These are phyloP conservation scores for Pocillopora verrucosa DNA, from an alignment of 64 coral and sea anemone genomes.

Conservation along the genomic window DNA sequence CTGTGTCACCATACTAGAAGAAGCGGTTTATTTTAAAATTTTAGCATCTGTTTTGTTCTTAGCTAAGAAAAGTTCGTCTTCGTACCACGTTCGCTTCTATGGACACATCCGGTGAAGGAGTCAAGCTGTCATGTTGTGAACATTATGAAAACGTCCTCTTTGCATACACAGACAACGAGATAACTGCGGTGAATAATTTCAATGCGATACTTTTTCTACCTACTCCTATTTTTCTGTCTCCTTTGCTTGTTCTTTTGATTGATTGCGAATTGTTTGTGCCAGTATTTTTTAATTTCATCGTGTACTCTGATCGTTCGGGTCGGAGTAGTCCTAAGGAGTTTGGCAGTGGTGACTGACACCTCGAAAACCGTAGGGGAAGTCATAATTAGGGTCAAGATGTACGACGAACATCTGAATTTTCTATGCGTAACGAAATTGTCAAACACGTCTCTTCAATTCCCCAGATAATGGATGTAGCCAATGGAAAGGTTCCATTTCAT, in stretches of 20 bases:
- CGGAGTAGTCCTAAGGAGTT: too few relatives aligned
- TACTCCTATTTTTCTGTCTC: too few relatives aligned
- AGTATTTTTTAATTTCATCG: too few relatives aligned
- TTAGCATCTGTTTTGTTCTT: neutral
- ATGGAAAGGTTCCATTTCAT: conserved; percentile 50
- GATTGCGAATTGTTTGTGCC: too few relatives aligned
- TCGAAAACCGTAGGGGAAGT: too few relatives aligned
- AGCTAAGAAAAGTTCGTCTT: conserved; percentile 64
- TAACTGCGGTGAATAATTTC: conserved; percentile 26
- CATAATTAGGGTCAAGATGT: too few relatives aligned
- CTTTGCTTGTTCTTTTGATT: too few relatives aligned
- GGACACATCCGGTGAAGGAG: conserved; percentile 42
- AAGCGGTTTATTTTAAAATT: too few relatives aligned
- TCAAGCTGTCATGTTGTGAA: conserved; percentile 60
- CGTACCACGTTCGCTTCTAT: conserved; percentile 54
- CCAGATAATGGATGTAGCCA: conserved; percentile 64
- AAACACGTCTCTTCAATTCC: neutral
- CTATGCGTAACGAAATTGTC: neutral
- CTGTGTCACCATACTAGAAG: neutral
- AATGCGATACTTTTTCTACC: neutral
- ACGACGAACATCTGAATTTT: too few relatives aligned
- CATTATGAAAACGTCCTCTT: conserved; percentile 54
- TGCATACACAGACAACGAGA: conserved; percentile 46
- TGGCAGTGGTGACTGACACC: too few relatives aligned
- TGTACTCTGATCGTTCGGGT: too few relatives aligned